These are phyloP conservation scores for Carterocephalus palaemon DNA, from an alignment of 2,888 invertebrate species.

Conservation along the genomic window DNA sequence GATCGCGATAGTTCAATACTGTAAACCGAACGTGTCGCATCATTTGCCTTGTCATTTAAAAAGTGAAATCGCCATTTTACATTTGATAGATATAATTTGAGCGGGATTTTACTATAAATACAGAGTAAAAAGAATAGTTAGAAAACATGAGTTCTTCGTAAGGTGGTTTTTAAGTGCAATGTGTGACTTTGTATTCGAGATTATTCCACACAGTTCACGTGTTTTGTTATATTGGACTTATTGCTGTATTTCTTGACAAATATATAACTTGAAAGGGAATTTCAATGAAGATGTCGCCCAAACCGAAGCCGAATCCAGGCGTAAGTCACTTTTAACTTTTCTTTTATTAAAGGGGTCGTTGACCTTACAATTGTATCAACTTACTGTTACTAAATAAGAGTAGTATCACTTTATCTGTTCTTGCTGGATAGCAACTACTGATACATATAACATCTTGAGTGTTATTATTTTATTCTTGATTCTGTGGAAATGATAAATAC, in stretches of 20 bases:
- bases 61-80: neutral
- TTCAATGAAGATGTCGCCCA: constrained; percentile 52
- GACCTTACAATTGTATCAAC: too few relatives aligned
- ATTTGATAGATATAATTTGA: neutral
- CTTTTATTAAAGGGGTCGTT: too few relatives aligned
- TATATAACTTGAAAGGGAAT: constrained; percentile 23
- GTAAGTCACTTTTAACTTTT: constrained; percentile 32
- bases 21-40: constrained; percentile 9
- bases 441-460: too few relatives aligned
- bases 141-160: constrained; percentile 11
- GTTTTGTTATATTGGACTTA: constrained; percentile 50
- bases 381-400: too few relatives aligned
- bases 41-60: constrained; percentile 7
- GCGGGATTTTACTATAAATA: neutral
- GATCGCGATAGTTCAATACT: constrained; percentile 24
- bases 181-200: constrained; percentile 48
- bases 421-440: too few relatives aligned
- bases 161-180: constrained; percentile 42
- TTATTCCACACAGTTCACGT: constrained; percentile 45
- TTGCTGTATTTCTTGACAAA: constrained; percentile 59
- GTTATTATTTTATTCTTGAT: too few relatives aligned
- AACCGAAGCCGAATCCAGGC: constrained; percentile 46
- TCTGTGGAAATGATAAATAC: too few relatives aligned
- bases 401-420: too few relatives aligned
- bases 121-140: neutral